These are phyloP conservation scores for Brachionus manjavacas DNA, from an alignment of 1,140 invertebrate species.

Conservation along the genomic window DNA sequence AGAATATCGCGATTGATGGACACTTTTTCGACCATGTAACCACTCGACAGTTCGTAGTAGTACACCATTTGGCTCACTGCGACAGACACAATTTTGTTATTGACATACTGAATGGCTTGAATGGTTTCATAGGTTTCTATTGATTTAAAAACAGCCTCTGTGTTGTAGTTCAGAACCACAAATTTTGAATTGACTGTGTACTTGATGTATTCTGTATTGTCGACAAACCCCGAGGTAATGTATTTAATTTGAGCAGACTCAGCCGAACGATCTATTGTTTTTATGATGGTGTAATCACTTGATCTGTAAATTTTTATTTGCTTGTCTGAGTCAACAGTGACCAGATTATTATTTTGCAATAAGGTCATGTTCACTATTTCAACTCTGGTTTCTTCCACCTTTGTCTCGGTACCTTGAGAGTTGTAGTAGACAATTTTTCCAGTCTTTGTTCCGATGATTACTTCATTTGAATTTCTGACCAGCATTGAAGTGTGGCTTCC, in stretches of 20 bases:
- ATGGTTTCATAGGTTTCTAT: background rate
- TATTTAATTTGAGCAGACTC: background rate
- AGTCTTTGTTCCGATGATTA: background rate
- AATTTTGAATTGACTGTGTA: background rate
- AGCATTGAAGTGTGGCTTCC: background rate
- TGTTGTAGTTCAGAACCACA: background rate
- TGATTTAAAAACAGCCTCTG: background rate
- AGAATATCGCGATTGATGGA: background rate
- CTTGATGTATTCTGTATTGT: background rate
- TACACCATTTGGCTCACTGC: background rate
- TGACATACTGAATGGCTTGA: background rate
- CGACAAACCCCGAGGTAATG: background rate
- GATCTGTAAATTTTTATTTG: background rate
- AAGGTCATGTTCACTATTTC: background rate
- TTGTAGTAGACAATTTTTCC: background rate
- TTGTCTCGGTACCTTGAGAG: background rate
- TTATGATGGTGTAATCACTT: background rate
- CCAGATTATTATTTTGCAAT: background rate
- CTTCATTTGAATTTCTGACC: background rate
- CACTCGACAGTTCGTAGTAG: background rate
- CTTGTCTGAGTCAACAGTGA: background rate
- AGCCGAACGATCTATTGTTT: background rate
- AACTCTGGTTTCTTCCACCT: background rate
- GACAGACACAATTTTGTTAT: background rate
- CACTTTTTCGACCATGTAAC: background rate